phyloP scores from a whole-genome alignment of 30 jellyfish, hydroid and myxozoan genomes.

The Rhopilema esculentum region DNA sequence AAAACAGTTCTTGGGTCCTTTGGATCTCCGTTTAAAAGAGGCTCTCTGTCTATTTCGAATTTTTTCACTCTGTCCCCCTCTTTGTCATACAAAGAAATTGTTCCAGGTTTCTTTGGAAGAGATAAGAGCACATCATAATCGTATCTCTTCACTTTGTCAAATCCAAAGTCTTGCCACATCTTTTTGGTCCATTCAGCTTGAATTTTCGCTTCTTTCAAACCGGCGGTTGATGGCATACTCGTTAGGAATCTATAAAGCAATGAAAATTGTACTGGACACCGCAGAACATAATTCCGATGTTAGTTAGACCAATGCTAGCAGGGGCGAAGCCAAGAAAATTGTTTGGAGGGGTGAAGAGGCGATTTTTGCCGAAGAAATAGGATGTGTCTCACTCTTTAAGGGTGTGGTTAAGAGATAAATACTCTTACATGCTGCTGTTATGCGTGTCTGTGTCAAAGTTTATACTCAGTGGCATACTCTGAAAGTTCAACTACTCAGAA shows the following conservation, averaged over 20 bases:
- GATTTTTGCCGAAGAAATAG: too few relatives aligned
- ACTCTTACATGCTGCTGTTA: too few relatives aligned
- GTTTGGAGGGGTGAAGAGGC: too few relatives aligned
- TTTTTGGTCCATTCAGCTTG: slow-evolving; percentile 58
- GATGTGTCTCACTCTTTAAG: too few relatives aligned
- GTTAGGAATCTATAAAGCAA: slow-evolving; percentile 47
- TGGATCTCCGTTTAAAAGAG: slow-evolving; percentile 60
- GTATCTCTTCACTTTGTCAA: slow-evolving; percentile 58
- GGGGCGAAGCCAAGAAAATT: too few relatives aligned
- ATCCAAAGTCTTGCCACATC: slow-evolving; percentile 58
- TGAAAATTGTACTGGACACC: neutral
- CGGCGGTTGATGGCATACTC: slow-evolving; percentile 72
- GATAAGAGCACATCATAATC: slow-evolving; percentile 69
- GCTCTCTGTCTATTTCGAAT: slow-evolving; percentile 54
- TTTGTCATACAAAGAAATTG: slow-evolving; percentile 50
- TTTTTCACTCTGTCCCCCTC: slow-evolving; percentile 39
- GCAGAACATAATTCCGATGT: too few relatives aligned
- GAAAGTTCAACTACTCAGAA: too few relatives aligned
- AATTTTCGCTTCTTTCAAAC: slow-evolving; percentile 48
- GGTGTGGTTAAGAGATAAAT: too few relatives aligned
- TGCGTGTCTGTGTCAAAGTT: too few relatives aligned
- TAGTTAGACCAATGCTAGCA: too few relatives aligned
- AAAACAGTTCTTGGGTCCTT: slow-evolving; percentile 75
- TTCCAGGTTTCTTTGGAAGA: slow-evolving; percentile 64
- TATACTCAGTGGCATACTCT: too few relatives aligned